Base-by-base conservation (phyloP, 2,113 vertebrate species). In the Colistium nudipinnis region DNA sequence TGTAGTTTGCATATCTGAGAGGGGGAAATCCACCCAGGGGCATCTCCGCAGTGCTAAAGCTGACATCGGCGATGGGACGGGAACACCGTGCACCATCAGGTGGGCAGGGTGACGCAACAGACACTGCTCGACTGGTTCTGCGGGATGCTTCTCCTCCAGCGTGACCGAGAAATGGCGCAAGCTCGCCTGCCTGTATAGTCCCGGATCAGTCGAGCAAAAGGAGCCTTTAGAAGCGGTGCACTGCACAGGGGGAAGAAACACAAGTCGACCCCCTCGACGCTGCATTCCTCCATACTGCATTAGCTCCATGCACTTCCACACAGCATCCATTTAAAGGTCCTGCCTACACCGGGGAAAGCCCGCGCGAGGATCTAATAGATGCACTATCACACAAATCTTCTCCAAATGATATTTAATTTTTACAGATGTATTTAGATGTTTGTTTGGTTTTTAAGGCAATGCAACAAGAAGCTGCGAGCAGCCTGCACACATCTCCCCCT, bases 71-170 rank as follows among this genome's bases (percentile, higher is more conserved):
- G 74, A 80, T 52, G 77, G 70, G 84, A 75, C 82, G 73, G 1
- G 25, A 48, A 70, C 4, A 24, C 68, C 13, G 52, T 56, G 70
- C 80, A 77, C 80, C 73, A 71, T 85, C 78, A 90, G 88, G 87
- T 88, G 87, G 82, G 78, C 69, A 80, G 41, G 39, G 78, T 79
- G 78, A 83, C 76, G 82, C 60, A 88, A 89, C 56, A 80, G 67
- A 85, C 66, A 81, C 78, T 73, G 87, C 80, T 88, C 79, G 76
- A 85, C 90, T 88, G 87, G 90, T 88, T 89, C 86, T 67, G 67
- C 83, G 9, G 70, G 78, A 81, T 74, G 78, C 68, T n/a, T 59
- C 81, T 88, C 79, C 85, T 72, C 33, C 41, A 31, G 81, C 80
- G 60, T 81, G 74, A 82, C 68, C 43, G 52, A 70, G 82, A 84